Conservation (phyloP, 1,140 invertebrate genomes). For the Sitobion miscanthi region DNA sequence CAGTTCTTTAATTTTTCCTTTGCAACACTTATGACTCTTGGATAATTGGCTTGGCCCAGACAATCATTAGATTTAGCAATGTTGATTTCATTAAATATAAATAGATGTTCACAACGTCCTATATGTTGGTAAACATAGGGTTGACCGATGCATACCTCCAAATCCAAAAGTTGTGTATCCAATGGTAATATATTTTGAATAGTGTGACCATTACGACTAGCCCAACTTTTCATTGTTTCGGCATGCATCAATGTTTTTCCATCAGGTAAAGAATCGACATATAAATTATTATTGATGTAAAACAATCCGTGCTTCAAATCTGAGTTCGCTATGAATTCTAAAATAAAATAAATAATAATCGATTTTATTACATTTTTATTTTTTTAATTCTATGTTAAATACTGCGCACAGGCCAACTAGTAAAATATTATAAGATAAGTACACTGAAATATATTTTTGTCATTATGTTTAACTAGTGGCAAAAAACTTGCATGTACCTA, state of each 20-base stretch:
- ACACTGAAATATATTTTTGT: too few species aligned
- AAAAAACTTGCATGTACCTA: too few species aligned
- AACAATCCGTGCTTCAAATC: conserved; percentile 28
- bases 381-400: too few species aligned
- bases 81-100: conserved; percentile 46
- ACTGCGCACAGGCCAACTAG: too few species aligned
- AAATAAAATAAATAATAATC: neutral
- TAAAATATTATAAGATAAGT: too few species aligned
- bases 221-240: conserved; percentile 7
- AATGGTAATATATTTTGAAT: neutral
- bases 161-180: conserved; percentile 16
- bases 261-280: neutral
- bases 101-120: conserved; percentile 38
- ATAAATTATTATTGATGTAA: conserved; percentile 39
- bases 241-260: neutral
- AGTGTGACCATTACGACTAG: neutral
- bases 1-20: conserved; percentile 31
- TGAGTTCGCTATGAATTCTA: neutral
- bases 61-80: conserved; percentile 28
- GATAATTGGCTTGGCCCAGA: conserved; percentile 29
- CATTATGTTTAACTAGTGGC: too few species aligned
- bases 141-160: conserved; percentile 28
- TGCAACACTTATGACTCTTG: conserved; percentile 18
- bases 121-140: conserved; percentile 45
- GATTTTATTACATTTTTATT: neutral